Base-by-base conservation (phyloP, 2,797 vertebrate genomes). In the Garrulus glandarius region DNA sequence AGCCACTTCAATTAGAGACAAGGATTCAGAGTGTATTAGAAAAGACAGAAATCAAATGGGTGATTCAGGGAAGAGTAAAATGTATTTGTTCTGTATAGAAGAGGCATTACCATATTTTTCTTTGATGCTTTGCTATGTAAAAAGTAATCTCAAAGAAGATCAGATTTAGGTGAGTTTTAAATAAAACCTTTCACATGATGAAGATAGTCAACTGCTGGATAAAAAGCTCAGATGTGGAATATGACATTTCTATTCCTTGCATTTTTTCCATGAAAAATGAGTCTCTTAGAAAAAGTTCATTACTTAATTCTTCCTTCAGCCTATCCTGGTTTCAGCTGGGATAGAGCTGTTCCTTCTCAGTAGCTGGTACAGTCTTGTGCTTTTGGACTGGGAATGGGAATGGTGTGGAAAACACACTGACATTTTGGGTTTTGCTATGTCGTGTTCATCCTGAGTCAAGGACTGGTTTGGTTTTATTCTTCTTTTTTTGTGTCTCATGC, bases 371-470 rank as follows among this genome's bases (percentile, higher is more conserved):
- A 39, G 5, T 30, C 7, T 26, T 69, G 56, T 41, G 34, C 3
- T 22, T 53, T 26, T 34, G 30, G 21, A 7, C 13, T 22, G 18
- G 26, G 11, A 61, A 2, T 22, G 34, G 55, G 30, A 30, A 55
- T 30, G 24, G 21, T 41, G 20, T 46, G 24, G n/a, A 53, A 26
- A 76, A 26, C 8, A 52, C n/a, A 10, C 7, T 16, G 20, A 24
- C 20, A 13, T 11, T 68, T 44, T 60, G 23, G 8, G 24, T 30
- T 12, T 53, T 69, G 9, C 24, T 18, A 46, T 24, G 1, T 9
- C 0, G 0, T 30, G 4, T 4, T 46, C 24, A 34, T 61, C 11
- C 41, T 10, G 47, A 53, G 1, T 7, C 24, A 34, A 86, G 20
- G 47, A 47, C 21, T 21, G 46, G 6, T 37, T 37, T 37, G 37